Base-by-base conservation (phyloP, 1,140 invertebrate genomes). In the Anagrus nilaparvatae region DNA sequence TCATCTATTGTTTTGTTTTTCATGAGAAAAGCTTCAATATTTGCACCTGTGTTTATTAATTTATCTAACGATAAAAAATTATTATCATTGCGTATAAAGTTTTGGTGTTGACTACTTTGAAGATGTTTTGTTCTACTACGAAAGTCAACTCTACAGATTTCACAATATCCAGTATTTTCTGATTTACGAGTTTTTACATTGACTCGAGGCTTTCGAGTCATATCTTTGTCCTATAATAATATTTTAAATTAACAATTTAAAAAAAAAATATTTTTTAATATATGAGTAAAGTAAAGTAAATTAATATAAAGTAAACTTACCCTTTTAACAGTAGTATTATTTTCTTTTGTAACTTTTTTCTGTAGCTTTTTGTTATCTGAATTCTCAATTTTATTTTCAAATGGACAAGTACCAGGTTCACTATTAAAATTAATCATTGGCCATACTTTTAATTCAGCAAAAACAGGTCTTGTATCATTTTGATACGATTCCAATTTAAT, bases 71-170 rank as follows among this genome's bases (percentile, higher is more conserved):
- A 74, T 20, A 81, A 58, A 54, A 80, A 85, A 58, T 84, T 84
- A 30, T 74, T 72, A 46, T 76, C 72, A 54, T 84, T 81, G 35
- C 74, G 72, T 20, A 81, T 77, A 54, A 83, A 82, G 33, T 73
- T 74, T 29, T 77, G 54, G 60, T 84, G 82, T 51, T 79, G 74
- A 34, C 80, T 77, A n/a, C 76, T 81, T 43, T 79, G 75, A 20
- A 81, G 60, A 48, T 85, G 82, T 45, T 77, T 69, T 2, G 69
- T 69, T 12, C 82, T 58, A 51, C 77, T 78, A 39, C 70, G 70
- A 58, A 83, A 85, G 44, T 80, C 78, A 28, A 73, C 59, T 50
- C 78, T 79, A 58, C 82, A 85, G 57, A 84, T 79, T 63, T 83
- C 81, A 65, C 82, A 85, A 52, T 81, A 83, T 35, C 82, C 81